phyloP scores from a whole-genome alignment of 2,113 vertebrate species.

The Ciconia stormi region DNA sequence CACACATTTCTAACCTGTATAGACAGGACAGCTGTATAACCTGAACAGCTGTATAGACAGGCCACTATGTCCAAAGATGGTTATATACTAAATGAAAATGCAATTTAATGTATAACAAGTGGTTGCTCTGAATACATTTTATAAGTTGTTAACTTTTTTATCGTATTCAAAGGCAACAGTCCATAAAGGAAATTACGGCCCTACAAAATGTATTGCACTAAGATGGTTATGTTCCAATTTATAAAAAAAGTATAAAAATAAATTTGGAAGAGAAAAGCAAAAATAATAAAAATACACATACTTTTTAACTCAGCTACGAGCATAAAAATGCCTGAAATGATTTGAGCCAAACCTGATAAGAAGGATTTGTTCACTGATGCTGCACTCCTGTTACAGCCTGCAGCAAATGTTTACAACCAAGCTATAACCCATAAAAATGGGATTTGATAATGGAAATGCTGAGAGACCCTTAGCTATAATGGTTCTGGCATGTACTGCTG shows the following conservation, averaged over 20 bases:
- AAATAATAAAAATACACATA: neutral
- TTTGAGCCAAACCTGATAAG: slow-evolving; percentile 18
- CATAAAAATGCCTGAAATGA: slow-evolving; percentile 11
- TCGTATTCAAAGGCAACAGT: neutral
- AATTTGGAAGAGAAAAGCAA: neutral
- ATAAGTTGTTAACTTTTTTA: neutral
- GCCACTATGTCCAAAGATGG: neutral
- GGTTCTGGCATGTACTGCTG: neutral
- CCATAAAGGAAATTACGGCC: neutral
- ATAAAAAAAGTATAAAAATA: neutral
- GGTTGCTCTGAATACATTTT: neutral
- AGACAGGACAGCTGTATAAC: neutral
- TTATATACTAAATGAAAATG: neutral
- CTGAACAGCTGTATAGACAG: neutral
- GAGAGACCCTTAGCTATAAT: slow-evolving; percentile 14
- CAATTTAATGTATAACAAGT: neutral
- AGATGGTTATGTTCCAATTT: neutral
- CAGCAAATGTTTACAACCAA: slow-evolving; percentile 44
- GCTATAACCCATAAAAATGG: slow-evolving; percentile 49
- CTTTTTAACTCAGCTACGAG: neutral
- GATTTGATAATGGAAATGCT: slow-evolving; percentile 52
- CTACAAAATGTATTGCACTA: neutral
- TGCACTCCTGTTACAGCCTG: slow-evolving; percentile 31
- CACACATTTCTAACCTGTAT: neutral
- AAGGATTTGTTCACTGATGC: slow-evolving; percentile 54